Conservation (phyloP, 2,888 invertebrate species). For the Crepidodera aurea region DNA sequence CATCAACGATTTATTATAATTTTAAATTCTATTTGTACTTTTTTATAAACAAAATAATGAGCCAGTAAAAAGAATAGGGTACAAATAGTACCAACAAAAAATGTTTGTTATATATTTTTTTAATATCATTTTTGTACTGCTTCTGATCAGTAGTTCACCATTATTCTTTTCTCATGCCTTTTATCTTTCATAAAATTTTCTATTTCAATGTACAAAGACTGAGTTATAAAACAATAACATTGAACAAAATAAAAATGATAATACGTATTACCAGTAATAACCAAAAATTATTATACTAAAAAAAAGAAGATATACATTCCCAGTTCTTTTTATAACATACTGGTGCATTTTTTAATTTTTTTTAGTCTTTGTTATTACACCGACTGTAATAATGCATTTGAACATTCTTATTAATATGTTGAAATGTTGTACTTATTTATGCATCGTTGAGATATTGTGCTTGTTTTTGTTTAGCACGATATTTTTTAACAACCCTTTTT, state of each 20-base stretch:
- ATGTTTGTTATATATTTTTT: too few relatives aligned
- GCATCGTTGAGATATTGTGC: too few relatives aligned
- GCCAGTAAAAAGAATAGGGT: too few relatives aligned
- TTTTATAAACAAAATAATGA: too few relatives aligned
- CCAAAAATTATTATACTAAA: constrained; percentile 40
- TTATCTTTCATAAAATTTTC: constrained; percentile 24
- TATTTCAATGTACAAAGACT: constrained; percentile 42
- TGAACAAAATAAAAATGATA: constrained; percentile 32
- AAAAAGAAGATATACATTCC: constrained; percentile 47
- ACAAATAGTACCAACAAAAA: too few relatives aligned
- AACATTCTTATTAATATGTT: too few relatives aligned
- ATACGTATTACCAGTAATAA: constrained; percentile 42
- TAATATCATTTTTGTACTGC: constrained; percentile 17
- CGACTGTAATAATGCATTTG: not conserved
- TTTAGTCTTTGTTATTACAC: constrained; percentile 26
- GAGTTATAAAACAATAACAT: constrained; percentile 44
- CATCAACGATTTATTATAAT: too few relatives aligned
- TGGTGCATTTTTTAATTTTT: constrained; percentile 34
- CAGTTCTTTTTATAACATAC: constrained; percentile 46
- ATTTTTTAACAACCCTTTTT: too few relatives aligned
- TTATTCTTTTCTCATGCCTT: constrained; percentile 1
- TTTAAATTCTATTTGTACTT: too few relatives aligned
- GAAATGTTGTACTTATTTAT: too few relatives aligned
- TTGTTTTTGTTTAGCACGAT: too few relatives aligned
- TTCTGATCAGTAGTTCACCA: constrained; percentile 2